Conservation (phyloP, 2,113 vertebrate genomes). For the Tretioscincus oriximinensis region DNA sequence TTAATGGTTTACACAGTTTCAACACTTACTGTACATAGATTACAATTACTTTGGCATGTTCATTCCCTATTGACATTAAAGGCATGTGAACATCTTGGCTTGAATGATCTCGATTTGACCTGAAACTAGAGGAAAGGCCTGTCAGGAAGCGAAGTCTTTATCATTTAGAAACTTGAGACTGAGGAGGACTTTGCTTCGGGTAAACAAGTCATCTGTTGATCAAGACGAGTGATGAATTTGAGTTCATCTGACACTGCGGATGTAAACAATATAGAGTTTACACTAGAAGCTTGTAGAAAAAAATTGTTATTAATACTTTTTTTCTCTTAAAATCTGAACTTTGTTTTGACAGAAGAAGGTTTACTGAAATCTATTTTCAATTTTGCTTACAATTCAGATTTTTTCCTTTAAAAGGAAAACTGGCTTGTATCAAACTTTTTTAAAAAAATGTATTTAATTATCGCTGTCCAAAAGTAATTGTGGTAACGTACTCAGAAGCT, state of each 20-base stretch:
- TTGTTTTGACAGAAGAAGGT: not conserved
- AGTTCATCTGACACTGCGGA: not conserved
- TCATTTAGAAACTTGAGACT: not conserved
- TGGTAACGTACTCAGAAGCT: no score
- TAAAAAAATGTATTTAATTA: not conserved
- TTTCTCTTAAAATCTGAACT: not conserved
- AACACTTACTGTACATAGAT: not conserved
- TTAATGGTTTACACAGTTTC: not conserved
- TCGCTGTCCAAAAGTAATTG: not conserved
- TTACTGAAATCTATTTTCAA: not conserved
- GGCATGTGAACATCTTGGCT: not conserved
- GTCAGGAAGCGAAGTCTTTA: not conserved
- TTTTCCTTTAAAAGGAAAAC: not conserved
- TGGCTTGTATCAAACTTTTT: not conserved
- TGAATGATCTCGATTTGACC: not conserved
- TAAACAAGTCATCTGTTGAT: constrained; percentile 15
- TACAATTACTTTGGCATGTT: not conserved
- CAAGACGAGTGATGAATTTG: not conserved
- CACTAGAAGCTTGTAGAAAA: not conserved
- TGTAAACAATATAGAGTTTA: not conserved
- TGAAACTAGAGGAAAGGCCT: not conserved
- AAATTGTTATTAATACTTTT: not conserved
- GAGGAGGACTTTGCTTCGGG: not conserved
- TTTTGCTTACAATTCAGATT: not conserved
- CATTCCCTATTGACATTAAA: not conserved